Base-by-base conservation (phyloP, 1,140 invertebrate genomes). In the Rhagoletis zephyria region DNA sequence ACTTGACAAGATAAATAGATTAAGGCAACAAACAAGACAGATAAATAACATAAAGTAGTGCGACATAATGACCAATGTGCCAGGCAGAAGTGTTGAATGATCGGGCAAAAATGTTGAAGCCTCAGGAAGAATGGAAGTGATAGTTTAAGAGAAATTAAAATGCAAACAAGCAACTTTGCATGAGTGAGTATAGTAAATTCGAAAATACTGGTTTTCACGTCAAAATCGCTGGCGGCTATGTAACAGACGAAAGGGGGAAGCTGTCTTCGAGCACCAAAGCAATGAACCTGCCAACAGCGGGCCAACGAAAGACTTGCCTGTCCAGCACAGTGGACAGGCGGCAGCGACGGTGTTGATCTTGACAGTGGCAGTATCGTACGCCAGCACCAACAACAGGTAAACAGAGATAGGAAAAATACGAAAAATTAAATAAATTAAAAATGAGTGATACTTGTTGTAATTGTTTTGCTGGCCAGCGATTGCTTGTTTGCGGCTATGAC, bases 141-240 rank as follows among this genome's bases (percentile, higher is more conserved):
- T 30, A 12, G 60, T 59, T 59, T 74, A 48, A 74, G 67, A 74
- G 67, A 74, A 74, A 74, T 48, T 74, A 4, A 74, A n/a, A 48
- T 74, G 40, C 67, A n/a, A 74, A 45, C 67, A 45, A 42, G 67
- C 67, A 16, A 48, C 67, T 48, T 48, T 48, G 42, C 40, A 48
- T 6, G 16, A 12, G 64, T 56, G 51, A 16, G 10, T 16, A 3
- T 3, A 59, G 4, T 81, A 19, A 6, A 12, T 51, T 3, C 74
- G 1, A 81, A 81, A 81, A 81, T 81, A 81, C 74, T 81, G 74
- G 74, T 81, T 56, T 81, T 30, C 7, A 59, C 51, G 48, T n/a
- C 45, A 81, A 81, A 81, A 56, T 16, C 56, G 74, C 45, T 30
- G 48, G 12, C 16, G 4, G 9, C 7, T 4, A 14, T 81, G 48